phyloP scores from a whole-genome alignment of 2,113 vertebrate species.

The Myodes glareolus region DNA sequence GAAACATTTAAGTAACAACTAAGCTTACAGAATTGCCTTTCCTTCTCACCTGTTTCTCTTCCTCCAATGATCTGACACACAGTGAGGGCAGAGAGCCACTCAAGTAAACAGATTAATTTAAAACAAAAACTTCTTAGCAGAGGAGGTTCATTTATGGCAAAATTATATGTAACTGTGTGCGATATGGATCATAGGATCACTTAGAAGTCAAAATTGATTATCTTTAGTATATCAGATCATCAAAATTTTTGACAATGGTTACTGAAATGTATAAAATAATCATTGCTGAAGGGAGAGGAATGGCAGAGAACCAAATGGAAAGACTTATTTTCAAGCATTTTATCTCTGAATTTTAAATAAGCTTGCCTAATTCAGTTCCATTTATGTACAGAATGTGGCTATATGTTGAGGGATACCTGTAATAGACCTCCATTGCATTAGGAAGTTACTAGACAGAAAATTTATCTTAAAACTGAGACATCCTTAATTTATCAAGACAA shows the following conservation, averaged over 20 bases:
- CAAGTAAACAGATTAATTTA: constrained; percentile 40
- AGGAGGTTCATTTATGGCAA: constrained; percentile 41
- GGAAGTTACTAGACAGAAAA: constrained; percentile 58
- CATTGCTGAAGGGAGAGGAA: neutral
- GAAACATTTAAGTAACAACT: constrained; percentile 42
- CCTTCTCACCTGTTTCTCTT: constrained; percentile 1
- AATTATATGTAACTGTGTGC: neutral
- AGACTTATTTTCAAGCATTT: constrained; percentile 34
- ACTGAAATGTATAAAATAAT: constrained; percentile 49
- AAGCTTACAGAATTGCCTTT: constrained; percentile 37
- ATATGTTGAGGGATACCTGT: constrained; percentile 82
- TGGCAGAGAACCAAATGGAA: constrained; percentile 16
- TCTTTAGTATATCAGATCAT: constrained; percentile 43
- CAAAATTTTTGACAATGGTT: constrained; percentile 35
- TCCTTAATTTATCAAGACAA: constrained; percentile 45
- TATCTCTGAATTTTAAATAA: constrained; percentile 31
- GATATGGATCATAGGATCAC: constrained; percentile 12
- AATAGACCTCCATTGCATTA: constrained; percentile 68
- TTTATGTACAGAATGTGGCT: constrained; percentile 28
- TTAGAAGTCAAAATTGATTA: constrained; percentile 46
- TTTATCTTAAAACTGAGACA: constrained; percentile 44
- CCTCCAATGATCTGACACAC: constrained; percentile 2
- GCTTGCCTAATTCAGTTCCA: constrained; percentile 22
- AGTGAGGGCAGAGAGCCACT: neutral
- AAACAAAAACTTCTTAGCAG: constrained; percentile 38